Evolutionary conservation across 2,113 vertebrate species (phyloP).

Genomic region (Pachycephala philippinensis): DNA sequence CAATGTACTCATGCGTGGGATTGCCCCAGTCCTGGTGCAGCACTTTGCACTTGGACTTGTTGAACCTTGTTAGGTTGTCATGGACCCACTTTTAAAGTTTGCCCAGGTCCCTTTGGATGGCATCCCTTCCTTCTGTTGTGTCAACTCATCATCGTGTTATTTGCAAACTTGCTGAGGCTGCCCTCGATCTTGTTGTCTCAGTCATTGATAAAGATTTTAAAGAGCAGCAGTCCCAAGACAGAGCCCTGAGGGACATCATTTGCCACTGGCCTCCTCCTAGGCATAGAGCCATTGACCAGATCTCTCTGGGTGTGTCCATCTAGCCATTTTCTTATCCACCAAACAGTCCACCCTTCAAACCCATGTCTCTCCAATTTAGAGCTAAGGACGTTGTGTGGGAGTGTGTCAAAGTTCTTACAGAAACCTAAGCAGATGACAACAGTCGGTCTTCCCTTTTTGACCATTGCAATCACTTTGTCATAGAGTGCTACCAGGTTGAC

Average conservation of each 20-base stretch:
- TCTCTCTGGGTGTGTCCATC: not conserved
- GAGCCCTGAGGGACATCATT: not conserved
- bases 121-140: not conserved
- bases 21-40: not conserved
- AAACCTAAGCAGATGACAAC: not conserved
- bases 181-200: no score
- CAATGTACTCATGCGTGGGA: not conserved
- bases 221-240: rapidly evolving
- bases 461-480: not conserved
- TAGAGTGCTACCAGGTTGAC: no score
- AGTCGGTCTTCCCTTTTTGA: not conserved
- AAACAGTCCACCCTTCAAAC: not conserved
- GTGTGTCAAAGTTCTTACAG: not conserved
- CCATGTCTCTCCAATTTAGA: not conserved
- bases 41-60: not conserved
- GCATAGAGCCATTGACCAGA: not conserved
- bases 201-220: not conserved
- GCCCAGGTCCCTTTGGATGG: not conserved
- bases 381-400: not conserved
- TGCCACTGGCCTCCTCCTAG: no score
- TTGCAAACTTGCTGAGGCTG: not conserved
- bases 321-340: not conserved
- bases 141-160: not conserved
- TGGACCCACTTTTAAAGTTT: not conserved
- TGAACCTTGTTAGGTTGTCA: not conserved